Percentiles rank a stretch among this genome's conserved stretches.
phyloP scores from a whole-genome alignment of 2,888 invertebrate species.

The Phytoseiulus persimilis region DNA sequence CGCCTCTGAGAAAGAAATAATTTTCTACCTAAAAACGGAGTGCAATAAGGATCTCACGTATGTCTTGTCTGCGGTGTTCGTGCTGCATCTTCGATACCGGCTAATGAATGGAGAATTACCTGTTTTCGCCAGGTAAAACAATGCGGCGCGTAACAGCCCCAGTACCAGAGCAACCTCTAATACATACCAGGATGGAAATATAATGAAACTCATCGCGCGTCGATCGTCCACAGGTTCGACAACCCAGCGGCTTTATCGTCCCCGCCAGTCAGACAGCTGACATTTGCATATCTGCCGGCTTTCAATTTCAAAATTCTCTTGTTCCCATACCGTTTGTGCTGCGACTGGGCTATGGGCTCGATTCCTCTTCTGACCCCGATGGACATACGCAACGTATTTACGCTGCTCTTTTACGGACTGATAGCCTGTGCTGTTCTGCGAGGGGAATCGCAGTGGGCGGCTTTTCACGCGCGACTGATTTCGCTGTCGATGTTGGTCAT shows the following conservation, averaged over 20 bases:
- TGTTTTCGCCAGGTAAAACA: slow-evolving; percentile 68
- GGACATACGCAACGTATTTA: slow-evolving; percentile 72
- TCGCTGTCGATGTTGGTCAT: slow-evolving; percentile 74
- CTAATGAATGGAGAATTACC: slow-evolving; percentile 96
- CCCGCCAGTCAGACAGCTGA: slow-evolving; percentile 73
- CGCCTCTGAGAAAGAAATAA: slow-evolving; percentile 44
- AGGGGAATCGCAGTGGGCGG: slow-evolving; percentile 47
- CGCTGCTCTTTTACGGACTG: slow-evolving; percentile 57
- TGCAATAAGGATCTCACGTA: slow-evolving; percentile 1
- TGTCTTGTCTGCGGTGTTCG: slow-evolving; percentile 65
- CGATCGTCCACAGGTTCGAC: slow-evolving; percentile 63
- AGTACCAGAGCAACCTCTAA: neutral
- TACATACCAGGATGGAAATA: neutral
- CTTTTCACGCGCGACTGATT: slow-evolving; percentile 31
- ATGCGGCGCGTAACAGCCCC: slow-evolving; percentile 39
- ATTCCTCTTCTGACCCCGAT: slow-evolving; percentile 71
- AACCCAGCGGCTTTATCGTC: slow-evolving; percentile 88
- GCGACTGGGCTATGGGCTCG: slow-evolving; percentile 97
- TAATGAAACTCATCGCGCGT: too few species aligned
- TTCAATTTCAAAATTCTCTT: slow-evolving; percentile 80
- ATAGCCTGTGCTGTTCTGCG: slow-evolving; percentile 62
- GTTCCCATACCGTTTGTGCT: slow-evolving; percentile 79
- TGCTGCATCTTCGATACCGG: slow-evolving; percentile 72
- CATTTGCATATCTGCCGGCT: slow-evolving; percentile 81
- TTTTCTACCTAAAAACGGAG: slow-evolving; percentile 16